Percentiles rank a stretch among this genome's conserved stretches.
Conservation (phyloP, 2,797 vertebrate genomes). For the Euthynnus affinis region DNA sequence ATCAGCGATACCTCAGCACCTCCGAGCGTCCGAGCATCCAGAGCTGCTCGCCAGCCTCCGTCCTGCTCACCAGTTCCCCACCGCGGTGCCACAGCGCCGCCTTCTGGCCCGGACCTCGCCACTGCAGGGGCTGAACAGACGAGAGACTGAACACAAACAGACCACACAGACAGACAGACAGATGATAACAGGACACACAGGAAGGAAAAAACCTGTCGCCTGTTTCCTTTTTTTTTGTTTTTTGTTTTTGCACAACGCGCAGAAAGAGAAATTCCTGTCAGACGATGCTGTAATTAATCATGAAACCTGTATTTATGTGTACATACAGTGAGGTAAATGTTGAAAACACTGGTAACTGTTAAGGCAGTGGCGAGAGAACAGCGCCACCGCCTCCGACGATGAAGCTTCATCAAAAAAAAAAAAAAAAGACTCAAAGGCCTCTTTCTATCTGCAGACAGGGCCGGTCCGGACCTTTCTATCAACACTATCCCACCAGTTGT, state of each 20-base stretch:
- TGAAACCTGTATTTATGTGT: conserved; percentile 80
- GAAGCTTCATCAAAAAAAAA: no score
- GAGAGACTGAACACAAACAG: conserved; percentile 30
- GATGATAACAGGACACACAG: background rate
- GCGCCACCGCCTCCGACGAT: conserved; percentile 59
- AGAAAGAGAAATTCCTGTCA: conserved; percentile 25
- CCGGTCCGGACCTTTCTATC: conserved; percentile 49
- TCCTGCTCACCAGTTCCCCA: conserved; percentile 50
- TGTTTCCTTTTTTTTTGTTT: no score
- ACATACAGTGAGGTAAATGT: conserved; percentile 76
- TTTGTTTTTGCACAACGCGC: conserved; percentile 12
- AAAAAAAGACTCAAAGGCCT: conserved; percentile 45
- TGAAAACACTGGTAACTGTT: conserved; percentile 79
- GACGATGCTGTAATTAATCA: conserved; percentile 68
- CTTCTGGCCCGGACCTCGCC: conserved; percentile 67
- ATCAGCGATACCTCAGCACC: conserved; percentile 70
- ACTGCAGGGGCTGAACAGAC: conserved; percentile 61
- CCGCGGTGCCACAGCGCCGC: conserved; percentile 60
- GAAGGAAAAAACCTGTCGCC: background rate
- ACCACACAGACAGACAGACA: conserved; percentile 14
- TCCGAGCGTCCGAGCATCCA: conserved; percentile 51
- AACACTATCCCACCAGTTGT: conserved; percentile 10
- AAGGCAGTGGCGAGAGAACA: conserved; percentile 48
- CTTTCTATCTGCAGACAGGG: conserved; percentile 48
- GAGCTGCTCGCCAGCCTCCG: conserved; percentile 48